Evolutionary conservation across 2,797 vertebrate genomes (phyloP), one percentile per base, ranked within the genome.

Genomic region (Champsocephalus esox): DNA sequence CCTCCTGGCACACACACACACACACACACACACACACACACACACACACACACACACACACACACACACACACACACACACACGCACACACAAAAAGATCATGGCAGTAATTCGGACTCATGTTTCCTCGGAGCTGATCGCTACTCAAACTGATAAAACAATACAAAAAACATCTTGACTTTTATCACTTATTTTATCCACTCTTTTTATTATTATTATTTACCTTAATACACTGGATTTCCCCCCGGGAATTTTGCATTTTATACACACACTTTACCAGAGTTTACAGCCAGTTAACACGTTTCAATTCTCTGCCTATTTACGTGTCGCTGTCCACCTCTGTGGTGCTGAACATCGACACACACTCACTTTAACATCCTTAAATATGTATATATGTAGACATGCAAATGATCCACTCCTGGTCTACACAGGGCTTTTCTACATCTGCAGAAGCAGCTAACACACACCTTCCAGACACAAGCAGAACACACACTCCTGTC

Each of bases 261-360:
- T 66, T 13, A 10, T 10, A 64, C 14, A 24, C 10, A 75, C 1
- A 28, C 60, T 6, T 55, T 60, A 1, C 0, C 56, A 19, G 28
- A 79, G 44, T 73, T 66, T 14, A 9, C 32, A 16, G 17, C n/a
- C 9, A 55, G 11, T 43, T 7, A 11, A 45, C 17, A 1, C 28
- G 21, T 73, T 41, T 32, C 21, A 7, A 8, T 32, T 38, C 8
- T 41, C 14, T 48, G 24, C 56, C 3, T 4, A 6, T 19, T 72
- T 56, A 52, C 3, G 6, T 14, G 75, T 55, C 48, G 74, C 88
- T 82, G 79, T 85, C 68, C 67, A 16, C 4, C 12, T 49, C 11
- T 0, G 55, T 14, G 66, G 74, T 74, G 60, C 85, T 78, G 75
- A 80, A 75, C 73, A 16, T 12, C 17, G 1, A 13, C 45, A 17